Percentiles rank a stretch among this genome's conserved stretches.
These are phyloP conservation scores for Gadopsis marmoratus DNA, from an alignment of 2,797 vertebrate genomes.

Conservation along the genomic window DNA sequence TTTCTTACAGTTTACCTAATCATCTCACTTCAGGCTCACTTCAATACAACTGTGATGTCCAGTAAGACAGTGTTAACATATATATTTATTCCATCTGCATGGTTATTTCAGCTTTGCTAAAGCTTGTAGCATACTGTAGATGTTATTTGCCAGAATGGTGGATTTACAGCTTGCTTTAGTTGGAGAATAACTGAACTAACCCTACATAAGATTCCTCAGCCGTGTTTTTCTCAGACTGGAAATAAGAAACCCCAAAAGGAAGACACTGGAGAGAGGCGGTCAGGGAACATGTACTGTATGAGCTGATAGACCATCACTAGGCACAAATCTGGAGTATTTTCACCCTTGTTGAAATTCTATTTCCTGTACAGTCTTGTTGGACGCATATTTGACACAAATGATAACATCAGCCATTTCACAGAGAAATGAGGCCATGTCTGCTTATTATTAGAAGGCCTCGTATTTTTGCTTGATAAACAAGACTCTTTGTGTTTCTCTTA, in stretches of 20 bases:
- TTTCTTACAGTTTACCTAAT: constrained; percentile 15
- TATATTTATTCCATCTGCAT: constrained; percentile 17
- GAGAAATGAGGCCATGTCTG: constrained; percentile 59
- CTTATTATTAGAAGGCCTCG: constrained; percentile 68
- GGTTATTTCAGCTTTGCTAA: constrained; percentile 45
- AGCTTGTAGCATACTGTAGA: constrained; percentile 18
- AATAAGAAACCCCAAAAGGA: constrained; percentile 19
- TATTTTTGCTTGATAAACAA: constrained; percentile 62
- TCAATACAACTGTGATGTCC: constrained; percentile 12
- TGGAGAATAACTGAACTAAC: constrained; percentile 20
- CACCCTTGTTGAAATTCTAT: constrained; percentile 68
- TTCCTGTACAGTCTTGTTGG: constrained; percentile 64
- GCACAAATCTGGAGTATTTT: constrained; percentile 50
- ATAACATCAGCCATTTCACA: constrained; percentile 75
- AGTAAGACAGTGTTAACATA: constrained; percentile 37
- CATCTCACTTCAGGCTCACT: constrained; percentile 20
- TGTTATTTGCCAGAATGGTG: constrained; percentile 1
- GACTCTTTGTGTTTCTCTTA: constrained; percentile 43
- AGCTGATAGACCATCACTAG: constrained; percentile 23
- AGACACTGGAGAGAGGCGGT: constrained; percentile 8
- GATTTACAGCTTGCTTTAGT: constrained; percentile 25
- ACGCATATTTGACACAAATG: constrained; percentile 69
- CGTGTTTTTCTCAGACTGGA: constrained; percentile 19
- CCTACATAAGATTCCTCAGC: not conserved
- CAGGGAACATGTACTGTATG: constrained; percentile 21